These are phyloP conservation scores for Neogobius melanostomus DNA, from an alignment of 2,113 vertebrate species.

Conservation along the genomic window DNA sequence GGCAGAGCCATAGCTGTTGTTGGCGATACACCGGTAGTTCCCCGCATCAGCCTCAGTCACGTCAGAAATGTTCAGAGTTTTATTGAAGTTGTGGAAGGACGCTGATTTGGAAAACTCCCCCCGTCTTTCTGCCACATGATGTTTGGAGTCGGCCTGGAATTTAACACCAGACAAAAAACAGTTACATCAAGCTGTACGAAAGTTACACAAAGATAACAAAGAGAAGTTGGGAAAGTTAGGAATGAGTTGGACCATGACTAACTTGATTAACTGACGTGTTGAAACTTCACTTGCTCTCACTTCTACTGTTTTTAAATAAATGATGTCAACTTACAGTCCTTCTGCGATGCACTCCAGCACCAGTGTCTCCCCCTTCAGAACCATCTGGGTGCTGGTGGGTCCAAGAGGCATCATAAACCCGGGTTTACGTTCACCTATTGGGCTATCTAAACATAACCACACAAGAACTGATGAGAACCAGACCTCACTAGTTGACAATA, in stretches of 20 bases:
- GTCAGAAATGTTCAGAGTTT: conserved; percentile 86
- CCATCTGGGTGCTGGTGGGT: conserved; percentile 83
- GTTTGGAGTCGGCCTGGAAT: conserved; percentile 86
- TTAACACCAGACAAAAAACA: neutral
- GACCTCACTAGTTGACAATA: neutral
- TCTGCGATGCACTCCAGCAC: conserved; percentile 93
- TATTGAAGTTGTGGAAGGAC: conserved; percentile 85
- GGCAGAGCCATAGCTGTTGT: conserved; percentile 80
- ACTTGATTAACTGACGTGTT: too few species aligned
- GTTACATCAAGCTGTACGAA: neutral
- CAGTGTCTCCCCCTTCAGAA: conserved; percentile 87
- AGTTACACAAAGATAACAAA: neutral
- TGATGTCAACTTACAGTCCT: conserved; percentile 85
- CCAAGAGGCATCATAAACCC: conserved; percentile 84
- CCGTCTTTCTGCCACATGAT: conserved; percentile 91
- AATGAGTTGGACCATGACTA: too few species aligned
- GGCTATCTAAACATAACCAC: conserved; percentile 77
- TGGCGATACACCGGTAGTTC: conserved; percentile 87
- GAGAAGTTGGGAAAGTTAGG: neutral
- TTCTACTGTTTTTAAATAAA: neutral
- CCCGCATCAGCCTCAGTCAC: conserved; percentile 90
- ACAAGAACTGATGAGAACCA: conserved; percentile 14
- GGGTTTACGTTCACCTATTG: conserved; percentile 82
- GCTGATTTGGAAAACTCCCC: conserved; percentile 83
- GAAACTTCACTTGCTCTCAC: too few species aligned